Percentiles rank a stretch among this genome's conserved stretches.
phyloP scores from a whole-genome alignment of 2,797 vertebrate genomes.

The Dicrostonyx torquatus region DNA sequence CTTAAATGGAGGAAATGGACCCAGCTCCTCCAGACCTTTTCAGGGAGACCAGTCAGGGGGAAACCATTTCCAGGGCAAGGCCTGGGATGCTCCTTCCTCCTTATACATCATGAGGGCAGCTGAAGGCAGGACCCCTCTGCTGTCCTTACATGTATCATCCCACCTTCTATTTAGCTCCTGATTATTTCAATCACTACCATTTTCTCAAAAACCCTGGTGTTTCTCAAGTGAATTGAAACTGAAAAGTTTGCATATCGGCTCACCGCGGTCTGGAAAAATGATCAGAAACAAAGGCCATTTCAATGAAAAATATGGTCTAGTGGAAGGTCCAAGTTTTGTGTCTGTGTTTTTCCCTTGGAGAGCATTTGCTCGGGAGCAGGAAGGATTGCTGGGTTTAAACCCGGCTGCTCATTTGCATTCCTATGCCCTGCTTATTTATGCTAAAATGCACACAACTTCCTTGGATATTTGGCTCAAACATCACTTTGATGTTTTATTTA shows the following conservation, averaged over 20 bases:
- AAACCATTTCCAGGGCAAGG: background rate
- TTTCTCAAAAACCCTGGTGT: background rate
- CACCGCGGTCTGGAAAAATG: constrained; percentile 21
- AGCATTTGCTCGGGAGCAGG: constrained; percentile 13
- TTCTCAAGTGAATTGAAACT: constrained; percentile 22
- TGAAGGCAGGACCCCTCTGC: background rate
- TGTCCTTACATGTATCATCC: background rate
- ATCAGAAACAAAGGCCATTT: background rate
- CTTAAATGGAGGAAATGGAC: background rate
- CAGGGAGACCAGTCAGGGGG: background rate
- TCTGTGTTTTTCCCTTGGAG: background rate
- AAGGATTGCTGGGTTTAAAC: background rate
- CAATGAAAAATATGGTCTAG: background rate
- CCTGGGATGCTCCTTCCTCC: background rate
- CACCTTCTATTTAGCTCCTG: background rate
- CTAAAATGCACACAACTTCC: constrained; percentile 59
- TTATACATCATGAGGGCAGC: background rate
- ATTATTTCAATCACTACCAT: constrained; percentile 31
- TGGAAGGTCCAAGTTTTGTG: background rate
- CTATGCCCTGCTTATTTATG: constrained; percentile 59
- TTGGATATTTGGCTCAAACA: constrained; percentile 61
- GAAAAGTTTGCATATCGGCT: background rate
- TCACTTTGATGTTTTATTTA: constrained; percentile 80
- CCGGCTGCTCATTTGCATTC: constrained; percentile 52
- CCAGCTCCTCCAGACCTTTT: background rate